Base-by-base conservation (phyloP, 2,888 invertebrate genomes). In the Aleiodes alternator region DNA sequence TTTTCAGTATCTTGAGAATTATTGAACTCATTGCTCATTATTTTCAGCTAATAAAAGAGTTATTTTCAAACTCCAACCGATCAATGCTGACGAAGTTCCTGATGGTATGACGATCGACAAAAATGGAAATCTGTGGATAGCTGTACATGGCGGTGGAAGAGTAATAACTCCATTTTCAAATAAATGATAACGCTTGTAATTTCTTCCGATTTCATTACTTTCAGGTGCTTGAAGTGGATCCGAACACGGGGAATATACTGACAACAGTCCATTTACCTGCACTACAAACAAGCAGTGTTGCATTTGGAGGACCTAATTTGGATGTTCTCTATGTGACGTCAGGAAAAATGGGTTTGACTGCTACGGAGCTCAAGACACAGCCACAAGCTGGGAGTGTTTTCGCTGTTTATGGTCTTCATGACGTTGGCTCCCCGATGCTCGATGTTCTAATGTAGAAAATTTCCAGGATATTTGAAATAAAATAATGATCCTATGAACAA, bases 71-170 rank as follows among this genome's bases (percentile, higher is more conserved):
- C 90, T 94, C 66, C 87, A 89, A 82, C 87, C 91, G 4, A 90
- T 93, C 83, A 91, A 92, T 78, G 88, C 94, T 8, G 87, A 90
- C 6, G 93, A 94, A 3, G 78, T 90, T n/a, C 94, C 94, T 0
- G 94, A 94, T 86, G 94, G 94, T 8, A 96, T 96, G 95, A 95
- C 96, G 0, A 95, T 95, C 69, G 96, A 96, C 84, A 90, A 90
- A 3, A 92, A 94, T 73, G 96, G 93, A 51, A 95, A 96, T 85
- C 90, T 96, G 16, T 96, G 96, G 96, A 92, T 96, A 7, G 94
- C 94, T 2, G 89, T 93, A 72, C 93, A 90, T 84, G 90, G 91
- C 75, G 95, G 94, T 11, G 92, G 92, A 77, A 91, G 92, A 87
- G 93, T 96, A 88, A 90, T 92, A 89, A 81, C 83, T 69, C 14